Evolutionary conservation across 2,888 invertebrate species (phyloP).

Genomic region (Schizaphis graminum): DNA sequence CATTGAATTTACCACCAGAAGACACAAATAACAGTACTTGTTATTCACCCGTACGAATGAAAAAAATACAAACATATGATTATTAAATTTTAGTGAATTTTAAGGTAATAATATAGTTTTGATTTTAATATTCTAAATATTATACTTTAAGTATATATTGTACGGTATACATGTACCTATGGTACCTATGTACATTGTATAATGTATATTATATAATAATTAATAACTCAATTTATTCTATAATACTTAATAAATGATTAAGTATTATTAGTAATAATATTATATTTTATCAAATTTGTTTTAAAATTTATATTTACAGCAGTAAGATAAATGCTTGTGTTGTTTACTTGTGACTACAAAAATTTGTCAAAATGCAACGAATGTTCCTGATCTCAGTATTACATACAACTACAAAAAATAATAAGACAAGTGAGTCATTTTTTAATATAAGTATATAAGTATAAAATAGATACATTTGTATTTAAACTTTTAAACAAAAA

Average conservation of each 20-base stretch:
- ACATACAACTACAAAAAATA: background rate
- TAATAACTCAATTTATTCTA: background rate
- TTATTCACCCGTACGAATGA: slow-evolving; percentile 61
- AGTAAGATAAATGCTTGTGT: background rate
- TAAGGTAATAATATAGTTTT: slow-evolving; percentile 11
- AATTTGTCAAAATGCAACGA: background rate
- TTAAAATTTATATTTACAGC: background rate
- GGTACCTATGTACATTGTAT: no score
- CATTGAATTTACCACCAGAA: slow-evolving; percentile 56
- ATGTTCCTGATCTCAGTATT: slow-evolving; percentile 37
- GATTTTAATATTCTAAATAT: background rate
- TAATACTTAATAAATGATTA: no score
- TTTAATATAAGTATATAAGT: background rate
- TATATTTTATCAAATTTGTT: background rate
- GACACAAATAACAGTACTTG: slow-evolving; percentile 50
- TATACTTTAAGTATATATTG: background rate
- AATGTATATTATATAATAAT: background rate
- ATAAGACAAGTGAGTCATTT: background rate
- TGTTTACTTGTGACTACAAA: background rate
- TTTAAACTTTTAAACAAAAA: background rate
- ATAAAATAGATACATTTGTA: background rate
- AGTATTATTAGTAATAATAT: background rate
- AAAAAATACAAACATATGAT: slow-evolving; percentile 47
- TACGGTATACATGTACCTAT: background rate
- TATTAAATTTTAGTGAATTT: slow-evolving; percentile 27